A percentile compares a stretch with the other conserved stretches of the same genome.
These are phyloP conservation scores for Anableps anableps DNA, from an alignment of 2,797 vertebrate species.

Conservation along the genomic window DNA sequence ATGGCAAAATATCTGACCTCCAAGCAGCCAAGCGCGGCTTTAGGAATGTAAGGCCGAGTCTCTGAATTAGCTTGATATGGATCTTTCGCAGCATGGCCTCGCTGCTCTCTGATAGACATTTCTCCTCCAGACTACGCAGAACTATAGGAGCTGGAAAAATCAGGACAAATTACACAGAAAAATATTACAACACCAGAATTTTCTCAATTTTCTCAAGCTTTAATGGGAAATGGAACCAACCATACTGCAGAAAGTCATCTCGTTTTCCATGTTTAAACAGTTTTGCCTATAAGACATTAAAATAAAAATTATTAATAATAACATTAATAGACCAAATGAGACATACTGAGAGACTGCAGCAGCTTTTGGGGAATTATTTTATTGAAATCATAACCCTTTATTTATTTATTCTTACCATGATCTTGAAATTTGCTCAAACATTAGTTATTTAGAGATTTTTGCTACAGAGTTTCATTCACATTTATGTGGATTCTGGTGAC, in stretches of 20 bases:
- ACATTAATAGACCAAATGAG: constrained; percentile 7
- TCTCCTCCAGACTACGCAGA: constrained; percentile 86
- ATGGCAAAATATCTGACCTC: constrained; percentile 84
- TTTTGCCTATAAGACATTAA: constrained; percentile 85
- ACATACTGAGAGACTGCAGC: background rate
- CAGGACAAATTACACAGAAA: constrained; percentile 20
- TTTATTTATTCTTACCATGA: background rate
- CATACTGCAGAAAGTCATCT: constrained; percentile 92
- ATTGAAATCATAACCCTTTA: background rate
- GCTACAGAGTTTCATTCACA: constrained; percentile 9
- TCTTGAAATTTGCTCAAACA: background rate
- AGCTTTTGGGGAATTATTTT: background rate
- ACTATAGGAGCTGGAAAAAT: constrained; percentile 83
- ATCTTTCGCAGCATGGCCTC: constrained; percentile 91
- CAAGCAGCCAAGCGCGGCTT: constrained; percentile 93
- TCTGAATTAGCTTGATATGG: constrained; percentile 91
- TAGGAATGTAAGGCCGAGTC: constrained; percentile 92
- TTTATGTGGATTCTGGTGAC: constrained; percentile 30
- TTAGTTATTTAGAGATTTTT: background rate
- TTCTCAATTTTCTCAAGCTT: background rate
- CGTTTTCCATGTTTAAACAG: constrained; percentile 97
- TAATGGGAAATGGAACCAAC: constrained; percentile 75
- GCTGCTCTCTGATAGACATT: constrained; percentile 85
- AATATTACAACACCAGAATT: background rate
- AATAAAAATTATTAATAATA: constrained; percentile 30